These are phyloP conservation scores for Drosophila prostipennis DNA, from an alignment of 2,888 invertebrate genomes.

Conservation along the genomic window DNA sequence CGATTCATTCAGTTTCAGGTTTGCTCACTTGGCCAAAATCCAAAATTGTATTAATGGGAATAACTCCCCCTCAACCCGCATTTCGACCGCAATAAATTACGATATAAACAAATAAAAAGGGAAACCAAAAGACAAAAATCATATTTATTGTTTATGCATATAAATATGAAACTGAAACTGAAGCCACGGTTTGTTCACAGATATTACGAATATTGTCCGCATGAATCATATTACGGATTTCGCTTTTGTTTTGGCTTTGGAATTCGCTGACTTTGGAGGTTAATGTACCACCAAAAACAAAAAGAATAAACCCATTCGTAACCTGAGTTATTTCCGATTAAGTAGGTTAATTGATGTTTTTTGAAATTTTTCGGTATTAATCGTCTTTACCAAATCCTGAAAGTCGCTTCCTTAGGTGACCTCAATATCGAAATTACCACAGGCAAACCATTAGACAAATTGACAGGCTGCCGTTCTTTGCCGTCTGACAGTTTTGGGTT, in stretches of 20 bases:
- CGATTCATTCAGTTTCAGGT: slow-evolving; percentile 36
- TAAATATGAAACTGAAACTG: slow-evolving; percentile 48
- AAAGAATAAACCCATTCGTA: slow-evolving; percentile 52
- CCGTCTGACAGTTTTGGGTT: slow-evolving; percentile 21
- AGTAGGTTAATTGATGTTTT: slow-evolving; percentile 67
- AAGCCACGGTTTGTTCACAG: slow-evolving; percentile 41
- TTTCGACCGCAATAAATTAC: slow-evolving; percentile 64
- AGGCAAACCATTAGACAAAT: slow-evolving; percentile 63
- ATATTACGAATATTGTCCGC: slow-evolving; percentile 47
- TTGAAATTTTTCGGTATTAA: slow-evolving; percentile 27
- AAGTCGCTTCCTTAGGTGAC: slow-evolving; percentile 6
- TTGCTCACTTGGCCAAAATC: slow-evolving; percentile 37
- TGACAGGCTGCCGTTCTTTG: slow-evolving; percentile 40
- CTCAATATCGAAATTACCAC: slow-evolving; percentile 5
- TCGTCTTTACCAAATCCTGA: background rate
- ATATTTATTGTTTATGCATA: slow-evolving; percentile 27
- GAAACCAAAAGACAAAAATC: slow-evolving; percentile 7
- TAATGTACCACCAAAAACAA: slow-evolving; percentile 52
- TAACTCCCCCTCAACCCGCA: slow-evolving; percentile 46
- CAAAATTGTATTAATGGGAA: slow-evolving; percentile 50
- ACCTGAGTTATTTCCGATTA: slow-evolving; percentile 47
- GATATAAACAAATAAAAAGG: slow-evolving; percentile 35
- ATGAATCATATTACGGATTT: slow-evolving; percentile 69
- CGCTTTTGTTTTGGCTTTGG: slow-evolving; percentile 68
- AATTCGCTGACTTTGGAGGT: slow-evolving; percentile 50